Conservation (phyloP, 2,797 vertebrate genomes). For the Syngnathus acus region DNA sequence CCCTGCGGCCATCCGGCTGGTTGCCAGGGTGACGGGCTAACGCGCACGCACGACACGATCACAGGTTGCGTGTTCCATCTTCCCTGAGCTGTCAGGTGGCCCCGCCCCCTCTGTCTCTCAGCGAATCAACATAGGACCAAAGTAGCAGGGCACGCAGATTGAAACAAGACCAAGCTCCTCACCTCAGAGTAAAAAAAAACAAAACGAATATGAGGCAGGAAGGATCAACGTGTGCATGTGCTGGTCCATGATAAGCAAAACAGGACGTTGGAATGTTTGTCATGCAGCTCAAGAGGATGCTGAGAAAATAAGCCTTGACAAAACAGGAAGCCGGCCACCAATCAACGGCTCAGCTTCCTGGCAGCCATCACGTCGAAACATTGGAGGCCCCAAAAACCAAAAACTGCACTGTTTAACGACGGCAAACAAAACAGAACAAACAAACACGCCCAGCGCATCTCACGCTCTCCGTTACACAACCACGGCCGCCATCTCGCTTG, state of each 20-base stretch:
- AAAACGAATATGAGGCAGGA: too few relatives aligned
- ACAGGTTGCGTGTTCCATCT: neutral
- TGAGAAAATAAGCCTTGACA: neutral
- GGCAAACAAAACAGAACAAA: too few relatives aligned
- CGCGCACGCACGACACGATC: too few relatives aligned
- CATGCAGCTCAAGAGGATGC: neutral
- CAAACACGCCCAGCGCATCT: too few relatives aligned
- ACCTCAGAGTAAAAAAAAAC: neutral
- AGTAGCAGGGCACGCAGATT: neutral
- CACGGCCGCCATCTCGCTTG: neutral
- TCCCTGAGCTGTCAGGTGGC: neutral
- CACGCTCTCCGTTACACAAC: neutral
- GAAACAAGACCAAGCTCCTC: neutral
- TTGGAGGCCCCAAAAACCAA: too few relatives aligned
- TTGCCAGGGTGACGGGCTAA: neutral
- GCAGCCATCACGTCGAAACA: neutral
- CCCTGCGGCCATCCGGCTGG: conserved; percentile 28
- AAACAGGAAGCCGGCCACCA: neutral
- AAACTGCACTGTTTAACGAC: neutral
- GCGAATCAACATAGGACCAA: neutral
- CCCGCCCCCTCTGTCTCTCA: neutral
- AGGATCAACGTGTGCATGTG: neutral
- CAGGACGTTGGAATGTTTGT: neutral
- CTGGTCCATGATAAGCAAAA: neutral
- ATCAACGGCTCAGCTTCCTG: neutral